phyloP scores from a whole-genome alignment of 1,140 invertebrate species.

The Hylaeus volcanicus region DNA sequence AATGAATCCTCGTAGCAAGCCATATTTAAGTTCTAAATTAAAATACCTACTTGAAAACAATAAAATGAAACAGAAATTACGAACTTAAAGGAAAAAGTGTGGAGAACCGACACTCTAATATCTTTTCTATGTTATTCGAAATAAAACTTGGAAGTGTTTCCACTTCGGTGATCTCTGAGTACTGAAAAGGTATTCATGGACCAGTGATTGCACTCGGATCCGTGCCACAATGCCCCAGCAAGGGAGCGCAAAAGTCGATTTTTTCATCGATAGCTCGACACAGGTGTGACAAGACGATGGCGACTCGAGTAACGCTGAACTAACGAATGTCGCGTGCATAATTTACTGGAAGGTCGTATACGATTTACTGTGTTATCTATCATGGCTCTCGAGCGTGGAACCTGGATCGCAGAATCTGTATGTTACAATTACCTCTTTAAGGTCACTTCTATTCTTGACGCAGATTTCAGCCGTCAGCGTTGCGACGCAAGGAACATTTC shows the following conservation, averaged over 20 bases:
- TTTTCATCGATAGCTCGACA: not conserved
- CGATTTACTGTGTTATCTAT: slow-evolving; percentile 16
- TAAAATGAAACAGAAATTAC: no score
- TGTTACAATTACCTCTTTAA: slow-evolving; percentile 38
- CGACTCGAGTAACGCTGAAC: slow-evolving; percentile 4
- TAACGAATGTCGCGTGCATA: slow-evolving; percentile 22
- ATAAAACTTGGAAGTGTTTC: no score
- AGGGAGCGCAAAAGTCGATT: not conserved
- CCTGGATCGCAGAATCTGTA: slow-evolving; percentile 30
- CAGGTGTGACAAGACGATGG: slow-evolving; percentile 10
- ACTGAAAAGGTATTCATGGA: not conserved
- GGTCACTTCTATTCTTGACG: not conserved
- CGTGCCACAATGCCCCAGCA: not conserved
- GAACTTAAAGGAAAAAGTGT: no score
- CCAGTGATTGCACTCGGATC: not conserved
- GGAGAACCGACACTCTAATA: no score
- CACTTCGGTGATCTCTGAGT: not conserved
- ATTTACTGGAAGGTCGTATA: slow-evolving; percentile 12
- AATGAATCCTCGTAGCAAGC: no score
- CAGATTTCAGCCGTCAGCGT: not conserved
- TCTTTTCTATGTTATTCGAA: no score
- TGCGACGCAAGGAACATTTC: not conserved
- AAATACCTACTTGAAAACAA: no score
- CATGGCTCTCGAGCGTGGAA: not conserved
- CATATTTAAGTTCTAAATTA: no score